Conservation (phyloP, 1,140 invertebrate genomes). For the Coptotermes formosanus region DNA sequence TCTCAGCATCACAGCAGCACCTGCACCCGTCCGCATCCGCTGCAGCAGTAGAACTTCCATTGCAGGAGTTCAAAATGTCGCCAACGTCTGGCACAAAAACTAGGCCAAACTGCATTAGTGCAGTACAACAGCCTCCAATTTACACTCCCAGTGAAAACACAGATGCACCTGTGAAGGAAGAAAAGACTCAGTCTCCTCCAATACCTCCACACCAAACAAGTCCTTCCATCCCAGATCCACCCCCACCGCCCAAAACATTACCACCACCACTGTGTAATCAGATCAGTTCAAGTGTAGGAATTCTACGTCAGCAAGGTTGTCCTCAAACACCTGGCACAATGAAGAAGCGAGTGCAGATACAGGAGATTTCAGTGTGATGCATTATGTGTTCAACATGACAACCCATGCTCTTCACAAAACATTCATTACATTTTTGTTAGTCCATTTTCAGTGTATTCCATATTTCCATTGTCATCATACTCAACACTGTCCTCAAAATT, state of each 20-base stretch:
- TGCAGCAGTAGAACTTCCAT: conserved; percentile 60
- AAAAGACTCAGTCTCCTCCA: too few species aligned
- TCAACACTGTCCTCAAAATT: not conserved
- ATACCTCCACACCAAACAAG: conserved; percentile 37
- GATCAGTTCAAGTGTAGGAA: conserved; percentile 49
- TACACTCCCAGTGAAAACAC: conserved; percentile 42
- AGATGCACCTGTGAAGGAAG: not conserved
- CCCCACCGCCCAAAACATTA: conserved; percentile 62
- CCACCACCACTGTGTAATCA: conserved; percentile 44
- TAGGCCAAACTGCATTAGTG: conserved; percentile 38
- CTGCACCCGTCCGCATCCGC: conserved; percentile 63
- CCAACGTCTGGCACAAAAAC: conserved; percentile 54
- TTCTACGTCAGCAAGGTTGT: conserved; percentile 58
- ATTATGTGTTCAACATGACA: not conserved
- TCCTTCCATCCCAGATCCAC: conserved; percentile 41
- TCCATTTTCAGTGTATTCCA: conserved; percentile 1
- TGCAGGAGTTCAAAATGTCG: conserved; percentile 64
- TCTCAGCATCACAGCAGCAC: conserved; percentile 53
- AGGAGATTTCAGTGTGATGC: conserved; percentile 79
- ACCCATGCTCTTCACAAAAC: not conserved
- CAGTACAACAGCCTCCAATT: conserved; percentile 55
- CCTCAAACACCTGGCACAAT: conserved; percentile 61
- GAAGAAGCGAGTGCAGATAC: conserved; percentile 84
- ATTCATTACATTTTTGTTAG: not conserved
- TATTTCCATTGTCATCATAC: conserved; percentile 15